Conservation (phyloP, 2,797 vertebrate genomes). For the Limosa lapponica region DNA sequence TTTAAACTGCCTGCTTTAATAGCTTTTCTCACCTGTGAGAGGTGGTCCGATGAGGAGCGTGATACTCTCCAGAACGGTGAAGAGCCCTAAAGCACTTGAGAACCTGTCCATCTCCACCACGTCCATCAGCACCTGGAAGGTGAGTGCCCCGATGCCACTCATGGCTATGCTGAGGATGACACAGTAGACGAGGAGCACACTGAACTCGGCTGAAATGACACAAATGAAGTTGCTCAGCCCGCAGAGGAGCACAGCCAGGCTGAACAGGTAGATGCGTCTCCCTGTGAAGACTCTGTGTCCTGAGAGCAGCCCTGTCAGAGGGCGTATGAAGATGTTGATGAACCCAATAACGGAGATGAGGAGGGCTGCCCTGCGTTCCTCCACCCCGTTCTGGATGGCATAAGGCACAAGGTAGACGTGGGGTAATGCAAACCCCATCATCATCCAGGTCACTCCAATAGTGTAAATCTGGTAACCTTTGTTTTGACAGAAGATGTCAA, state of each 20-base stretch:
- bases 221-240: constrained; percentile 93
- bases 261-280: constrained; percentile 87
- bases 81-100: constrained; percentile 90
- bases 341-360: constrained; percentile 89
- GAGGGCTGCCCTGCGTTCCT: constrained; percentile 82
- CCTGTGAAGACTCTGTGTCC: constrained; percentile 81
- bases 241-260: constrained; percentile 80
- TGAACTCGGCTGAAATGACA: constrained; percentile 79
- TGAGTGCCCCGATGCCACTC: constrained; percentile 88
- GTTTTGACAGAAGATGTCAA: constrained; percentile 88
- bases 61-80: constrained; percentile 89
- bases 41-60: constrained; percentile 89
- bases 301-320: constrained; percentile 82
- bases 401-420: constrained; percentile 91
- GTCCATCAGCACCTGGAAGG: constrained; percentile 96
- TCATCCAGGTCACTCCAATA: constrained; percentile 88
- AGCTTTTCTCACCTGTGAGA: constrained; percentile 85
- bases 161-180: constrained; percentile 87
- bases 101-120: constrained; percentile 92
- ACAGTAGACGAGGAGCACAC: constrained; percentile 84
- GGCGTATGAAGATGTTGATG: constrained; percentile 91
- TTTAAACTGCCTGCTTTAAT: not conserved
- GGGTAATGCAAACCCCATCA: constrained; percentile 89
- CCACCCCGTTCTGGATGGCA: constrained; percentile 81
- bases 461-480: constrained; percentile 82